Conservation (phyloP, 2,888 invertebrate species). For the Dasypogon diadema region DNA sequence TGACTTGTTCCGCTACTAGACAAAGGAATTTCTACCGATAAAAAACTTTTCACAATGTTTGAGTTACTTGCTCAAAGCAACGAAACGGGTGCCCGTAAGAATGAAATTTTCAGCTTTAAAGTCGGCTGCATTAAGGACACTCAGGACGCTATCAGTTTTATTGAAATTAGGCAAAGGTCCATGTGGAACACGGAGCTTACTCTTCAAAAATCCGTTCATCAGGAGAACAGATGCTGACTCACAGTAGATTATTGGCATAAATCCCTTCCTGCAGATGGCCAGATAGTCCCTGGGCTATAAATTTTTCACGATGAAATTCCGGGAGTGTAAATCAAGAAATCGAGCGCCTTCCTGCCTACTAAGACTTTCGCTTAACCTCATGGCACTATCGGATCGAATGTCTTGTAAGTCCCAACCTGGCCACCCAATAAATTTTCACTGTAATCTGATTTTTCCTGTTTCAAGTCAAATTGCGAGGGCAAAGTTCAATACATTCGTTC, state of each 20-base stretch:
- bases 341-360: constrained; percentile 3
- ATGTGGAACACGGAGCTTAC: neutral
- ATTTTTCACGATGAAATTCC: constrained; percentile 39
- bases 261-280: constrained; percentile 7
- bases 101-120: constrained; percentile 33
- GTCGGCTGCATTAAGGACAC: neutral
- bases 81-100: constrained; percentile 18
- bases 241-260: neutral
- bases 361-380: constrained; percentile 7
- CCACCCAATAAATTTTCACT: constrained; percentile 46
- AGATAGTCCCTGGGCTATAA: constrained; percentile 20
- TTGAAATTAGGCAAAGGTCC: neutral
- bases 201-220: too few relatives aligned
- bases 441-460: constrained; percentile 50
- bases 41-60: constrained; percentile 48
- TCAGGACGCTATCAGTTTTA: neutral
- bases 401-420: constrained; percentile 20
- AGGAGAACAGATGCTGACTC: neutral
- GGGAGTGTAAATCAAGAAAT: constrained; percentile 38
- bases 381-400: constrained; percentile 29
- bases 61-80: constrained; percentile 40
- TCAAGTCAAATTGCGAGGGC: constrained; percentile 49
- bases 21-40: constrained; percentile 53
- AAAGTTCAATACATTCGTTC: constrained; percentile 12
- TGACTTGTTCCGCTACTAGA: constrained; percentile 55